Conservation (phyloP, 2,888 invertebrate genomes). For the Rhodophaea formosa region DNA sequence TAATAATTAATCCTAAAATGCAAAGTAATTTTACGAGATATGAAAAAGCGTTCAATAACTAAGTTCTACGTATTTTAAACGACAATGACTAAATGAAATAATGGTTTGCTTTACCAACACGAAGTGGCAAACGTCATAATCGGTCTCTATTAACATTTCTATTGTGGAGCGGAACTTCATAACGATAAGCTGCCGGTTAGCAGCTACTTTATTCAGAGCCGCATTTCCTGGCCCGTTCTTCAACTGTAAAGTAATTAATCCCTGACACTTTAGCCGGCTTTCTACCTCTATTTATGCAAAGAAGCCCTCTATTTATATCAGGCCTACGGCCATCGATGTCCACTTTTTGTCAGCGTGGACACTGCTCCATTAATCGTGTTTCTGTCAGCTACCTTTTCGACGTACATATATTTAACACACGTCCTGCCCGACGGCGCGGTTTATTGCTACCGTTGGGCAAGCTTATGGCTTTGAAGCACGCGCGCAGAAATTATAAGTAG, state of each 20-base stretch:
- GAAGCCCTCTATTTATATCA: slow-evolving; percentile 16
- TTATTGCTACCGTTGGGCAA: slow-evolving; percentile 22
- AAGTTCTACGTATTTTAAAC: background rate
- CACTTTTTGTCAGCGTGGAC: slow-evolving; percentile 17
- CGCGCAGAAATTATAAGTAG: background rate
- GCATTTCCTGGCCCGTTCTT: slow-evolving; percentile 15
- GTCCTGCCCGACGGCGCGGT: slow-evolving; percentile 15
- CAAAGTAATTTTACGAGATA: background rate
- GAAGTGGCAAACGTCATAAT: slow-evolving; percentile 14
- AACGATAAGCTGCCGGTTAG: slow-evolving; percentile 15
- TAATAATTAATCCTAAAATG: too few species aligned
- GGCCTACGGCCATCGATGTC: slow-evolving; percentile 19
- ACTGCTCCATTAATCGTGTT: slow-evolving; percentile 16
- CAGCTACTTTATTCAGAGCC: slow-evolving; percentile 14
- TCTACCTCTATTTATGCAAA: slow-evolving; percentile 17
- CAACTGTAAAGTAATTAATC: slow-evolving; percentile 16
- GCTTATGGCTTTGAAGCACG: slow-evolving; percentile 17
- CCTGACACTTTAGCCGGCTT: slow-evolving; percentile 14
- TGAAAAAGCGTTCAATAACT: background rate
- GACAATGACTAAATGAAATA: background rate
- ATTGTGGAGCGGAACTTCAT: slow-evolving; percentile 11
- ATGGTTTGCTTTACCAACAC: background rate
- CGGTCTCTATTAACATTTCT: slow-evolving; percentile 15
- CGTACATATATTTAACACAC: slow-evolving; percentile 1
- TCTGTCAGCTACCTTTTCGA: slow-evolving; percentile 14